Base-by-base conservation (phyloP, 2,113 vertebrate genomes). In the Lichenostomus cassidix region DNA sequence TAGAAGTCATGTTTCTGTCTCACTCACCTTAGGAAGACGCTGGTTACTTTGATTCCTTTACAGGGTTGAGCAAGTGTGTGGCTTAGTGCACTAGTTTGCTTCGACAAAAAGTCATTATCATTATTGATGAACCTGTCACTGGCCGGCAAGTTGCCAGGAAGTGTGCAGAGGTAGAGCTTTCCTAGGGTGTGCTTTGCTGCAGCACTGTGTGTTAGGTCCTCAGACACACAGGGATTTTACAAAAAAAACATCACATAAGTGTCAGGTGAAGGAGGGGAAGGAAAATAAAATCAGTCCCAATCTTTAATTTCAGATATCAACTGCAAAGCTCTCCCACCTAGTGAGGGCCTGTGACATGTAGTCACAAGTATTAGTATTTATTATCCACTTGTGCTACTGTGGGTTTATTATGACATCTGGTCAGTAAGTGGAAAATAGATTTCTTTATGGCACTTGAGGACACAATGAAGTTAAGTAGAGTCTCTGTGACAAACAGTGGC, bases 81-180 rank as follows among this genome's bases (percentile, higher is more conserved):
- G 52, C 75, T 93, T 85, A 83, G 87, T 59, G 46, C 39, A n/a
- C 87, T 39, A 24, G 50, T 91, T 90, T 83, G 75, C 64, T 83
- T 78, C 7, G 24, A 94, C 83, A 88, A 65, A 87, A 93, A 87
- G 42, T 73, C 60, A 78, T 96, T 97, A 89, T 88, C 88, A 4
- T 95, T 96, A 96, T 89, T 94, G 93, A 95, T 95, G 81, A 93
- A 95, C 64, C 76, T 92, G 76, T 92, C 92, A 68, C 83, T 60
- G 56, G n/a, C 67, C 95, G 90, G 90, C 71, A 86, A 59, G 60
- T 64, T 70, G 56, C 68, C 68, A 86, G 59, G 23, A 91, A 55
- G 44, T 22, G 56, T 47, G 49, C 37, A 31, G 92, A 93, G 44
- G 68, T 67, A 71, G 23, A 92, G 88, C 85, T 86, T 92, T 80